Base-by-base conservation (phyloP, 1,140 invertebrate species). In the Drosophila watanabei region DNA sequence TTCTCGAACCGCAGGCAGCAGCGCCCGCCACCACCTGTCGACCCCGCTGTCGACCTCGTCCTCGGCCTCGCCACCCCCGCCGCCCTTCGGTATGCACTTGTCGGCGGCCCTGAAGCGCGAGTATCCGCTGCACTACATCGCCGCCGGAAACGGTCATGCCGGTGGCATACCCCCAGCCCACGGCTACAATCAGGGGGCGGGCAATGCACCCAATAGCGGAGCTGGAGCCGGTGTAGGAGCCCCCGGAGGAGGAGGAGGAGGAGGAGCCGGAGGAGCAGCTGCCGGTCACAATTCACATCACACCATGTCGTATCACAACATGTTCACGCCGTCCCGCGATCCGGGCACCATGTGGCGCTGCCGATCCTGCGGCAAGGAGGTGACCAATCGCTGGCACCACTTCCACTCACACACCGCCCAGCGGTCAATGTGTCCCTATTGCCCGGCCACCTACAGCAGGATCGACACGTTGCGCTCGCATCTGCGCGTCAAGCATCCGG, bases 331-430 rank as follows among this genome's bases (percentile, higher is more conserved):
- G 82, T 95, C 95, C 58, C 93, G 95, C 59, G 95, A 95, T 77
- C 95, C 95, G 73, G 94, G 95, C 33, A 94, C 96, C 58, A 94
- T 96, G 84, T 97, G 96, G 96, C 95, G 95, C 92, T 98, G 97
- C 94, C 96, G 96, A 79, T 95, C 95, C 20, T 98, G 97, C 94
- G 95, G 96, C 86, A 98, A 97, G 94, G 95, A 97, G 94, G 97
- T 97, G 62, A 96, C 96, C 91, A 97, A 97, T 94, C 94, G 96
- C 87, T 97, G 97, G 96, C 97, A 98, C 93, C 97, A 97, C 94
- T 97, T 95, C 94, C 96, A 97, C 94, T 97, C 96, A 75, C 97
- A 97, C 93, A 96, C 96, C 45, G 95, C 96, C 54, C 95, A 96
- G 93, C 94, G 97, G 76, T 97, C 96, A 71, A 95, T 95, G 81